Percentiles rank a stretch among this genome's conserved stretches.
These are phyloP conservation scores for Piscicola geometra DNA, from an alignment of 2,888 invertebrate genomes.

Conservation along the genomic window DNA sequence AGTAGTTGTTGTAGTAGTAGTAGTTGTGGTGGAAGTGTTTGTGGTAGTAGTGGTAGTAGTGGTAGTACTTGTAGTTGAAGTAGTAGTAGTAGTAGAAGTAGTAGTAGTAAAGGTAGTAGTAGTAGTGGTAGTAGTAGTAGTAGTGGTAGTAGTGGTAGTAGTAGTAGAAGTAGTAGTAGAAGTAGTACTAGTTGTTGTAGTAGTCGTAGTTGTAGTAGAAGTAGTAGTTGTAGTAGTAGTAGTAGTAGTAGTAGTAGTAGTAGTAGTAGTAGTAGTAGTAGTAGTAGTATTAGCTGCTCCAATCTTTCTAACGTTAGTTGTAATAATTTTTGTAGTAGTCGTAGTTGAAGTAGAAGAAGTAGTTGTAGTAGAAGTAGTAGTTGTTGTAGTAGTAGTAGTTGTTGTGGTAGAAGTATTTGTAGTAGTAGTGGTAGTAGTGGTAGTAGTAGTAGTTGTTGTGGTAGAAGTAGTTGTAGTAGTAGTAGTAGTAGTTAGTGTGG, in stretches of 20 bases:
- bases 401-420: constrained; percentile 8
- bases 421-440: constrained; percentile 32
- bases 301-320: constrained; percentile 28
- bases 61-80: constrained; percentile 5
- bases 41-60: constrained; percentile 21
- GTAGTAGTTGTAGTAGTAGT: constrained; percentile 25
- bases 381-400: constrained; percentile 23
- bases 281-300: constrained; percentile 24
- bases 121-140: constrained; percentile 19
- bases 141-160: constrained; percentile 21
- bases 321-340: constrained; percentile 32
- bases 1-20: constrained; percentile 13
- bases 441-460: constrained; percentile 32
- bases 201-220: background rate
- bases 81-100: constrained; percentile 9
- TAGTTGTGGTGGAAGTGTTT: constrained; percentile 14
- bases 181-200: background rate
- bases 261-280: constrained; percentile 23
- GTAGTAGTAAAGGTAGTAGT: constrained; percentile 12
- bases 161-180: constrained; percentile 16
- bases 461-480: constrained; percentile 31
- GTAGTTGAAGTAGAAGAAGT: constrained; percentile 17
- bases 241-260: constrained; percentile 31
- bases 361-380: constrained; percentile 29
- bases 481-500: no score